Conservation (phyloP, 2,888 invertebrate species). For the Criorhina ranunculi region DNA sequence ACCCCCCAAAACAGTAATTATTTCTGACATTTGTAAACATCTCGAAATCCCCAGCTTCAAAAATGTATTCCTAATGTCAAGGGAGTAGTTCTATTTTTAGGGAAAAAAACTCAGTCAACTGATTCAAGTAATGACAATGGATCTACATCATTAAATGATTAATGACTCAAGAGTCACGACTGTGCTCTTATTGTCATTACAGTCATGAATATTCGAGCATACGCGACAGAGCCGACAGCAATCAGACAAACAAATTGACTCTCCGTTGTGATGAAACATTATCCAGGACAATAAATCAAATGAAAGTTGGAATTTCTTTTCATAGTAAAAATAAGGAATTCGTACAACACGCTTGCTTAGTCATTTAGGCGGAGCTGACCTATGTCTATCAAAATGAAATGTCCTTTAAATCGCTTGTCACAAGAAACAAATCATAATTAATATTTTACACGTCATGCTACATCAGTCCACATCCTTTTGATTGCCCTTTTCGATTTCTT, state of each 20-base stretch:
- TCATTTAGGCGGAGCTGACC: neutral
- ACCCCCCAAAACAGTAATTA: no score
- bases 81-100: neutral
- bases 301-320: no score
- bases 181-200: neutral
- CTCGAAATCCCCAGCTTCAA: neutral
- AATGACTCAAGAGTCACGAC: neutral
- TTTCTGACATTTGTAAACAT: neutral
- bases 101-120: neutral
- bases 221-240: constrained; percentile 1
- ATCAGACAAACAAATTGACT: neutral
- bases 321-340: neutral
- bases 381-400: neutral
- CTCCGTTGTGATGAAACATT: neutral
- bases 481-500: neutral
- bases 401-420: neutral
- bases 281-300: neutral
- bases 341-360: neutral
- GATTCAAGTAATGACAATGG: neutral
- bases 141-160: constrained; percentile 10
- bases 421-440: constrained; percentile 3
- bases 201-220: neutral
- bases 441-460: constrained; percentile 6
- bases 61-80: neutral
- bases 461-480: neutral